Percentiles rank a stretch among this genome's conserved stretches.
These are phyloP conservation scores for Potorous gilbertii DNA, from an alignment of 2,797 vertebrate species.

Conservation along the genomic window DNA sequence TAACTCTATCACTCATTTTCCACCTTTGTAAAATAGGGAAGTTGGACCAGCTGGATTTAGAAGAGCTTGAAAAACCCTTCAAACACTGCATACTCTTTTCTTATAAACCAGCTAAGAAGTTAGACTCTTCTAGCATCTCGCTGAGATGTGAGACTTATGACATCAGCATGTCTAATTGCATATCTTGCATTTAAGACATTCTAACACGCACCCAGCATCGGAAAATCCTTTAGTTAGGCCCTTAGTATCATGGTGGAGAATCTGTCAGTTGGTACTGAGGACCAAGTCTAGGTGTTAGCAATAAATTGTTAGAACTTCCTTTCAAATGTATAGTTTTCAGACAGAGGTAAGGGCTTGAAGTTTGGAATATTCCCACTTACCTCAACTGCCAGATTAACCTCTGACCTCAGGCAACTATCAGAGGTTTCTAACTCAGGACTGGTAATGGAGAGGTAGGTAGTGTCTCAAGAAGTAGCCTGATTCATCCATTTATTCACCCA, in stretches of 20 bases:
- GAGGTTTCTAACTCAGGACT: not conserved
- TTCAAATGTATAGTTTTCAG: not conserved
- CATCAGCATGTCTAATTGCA: too few relatives aligned
- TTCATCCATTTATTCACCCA: too few relatives aligned
- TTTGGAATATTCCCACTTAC: not conserved
- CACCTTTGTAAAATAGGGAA: not conserved
- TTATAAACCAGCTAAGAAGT: too few relatives aligned
- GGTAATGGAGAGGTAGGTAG: not conserved
- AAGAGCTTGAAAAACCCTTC: too few relatives aligned
- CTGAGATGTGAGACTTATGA: too few relatives aligned
- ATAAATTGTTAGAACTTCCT: not conserved
- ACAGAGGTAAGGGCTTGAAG: not conserved
- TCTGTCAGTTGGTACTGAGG: not conserved
- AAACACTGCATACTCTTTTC: too few relatives aligned
- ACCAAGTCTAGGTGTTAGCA: not conserved
- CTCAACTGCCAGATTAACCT: not conserved
- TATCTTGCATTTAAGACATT: too few relatives aligned
- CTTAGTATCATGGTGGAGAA: not conserved
- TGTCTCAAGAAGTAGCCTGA: not conserved
- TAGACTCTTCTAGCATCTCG: too few relatives aligned
- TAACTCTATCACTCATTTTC: not conserved
- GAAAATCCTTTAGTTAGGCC: not conserved
- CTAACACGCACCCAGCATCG: not conserved
- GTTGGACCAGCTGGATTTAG: not conserved
- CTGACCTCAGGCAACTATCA: not conserved